Evolutionary conservation across 1,140 invertebrate genomes (phyloP).

Genomic region (Drosophila ficusphila): DNA sequence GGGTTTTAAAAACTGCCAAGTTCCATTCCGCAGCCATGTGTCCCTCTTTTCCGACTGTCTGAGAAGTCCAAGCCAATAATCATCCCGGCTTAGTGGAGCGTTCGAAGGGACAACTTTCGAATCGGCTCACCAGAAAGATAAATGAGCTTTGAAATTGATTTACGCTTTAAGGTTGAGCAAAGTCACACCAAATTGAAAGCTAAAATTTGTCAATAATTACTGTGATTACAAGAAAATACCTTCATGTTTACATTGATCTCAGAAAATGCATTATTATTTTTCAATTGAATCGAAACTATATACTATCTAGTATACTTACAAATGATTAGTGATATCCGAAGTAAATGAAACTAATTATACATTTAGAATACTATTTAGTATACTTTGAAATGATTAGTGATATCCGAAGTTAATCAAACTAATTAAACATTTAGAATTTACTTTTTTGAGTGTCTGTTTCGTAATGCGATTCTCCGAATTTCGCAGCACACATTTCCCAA

Average conservation of each 20-base stretch:
- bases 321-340: too few species aligned
- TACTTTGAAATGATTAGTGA: too few species aligned
- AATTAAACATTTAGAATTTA: background rate
- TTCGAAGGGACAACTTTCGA: slow-evolving; percentile 4
- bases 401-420: too few species aligned
- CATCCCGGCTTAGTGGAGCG: slow-evolving; percentile 14
- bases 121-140: slow-evolving; percentile 13
- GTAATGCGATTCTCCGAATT: background rate
- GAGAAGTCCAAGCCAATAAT: slow-evolving; percentile 15
- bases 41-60: slow-evolving; percentile 6
- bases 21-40: slow-evolving; percentile 5
- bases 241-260: too few species aligned
- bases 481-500: background rate
- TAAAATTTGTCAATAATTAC: too few species aligned
- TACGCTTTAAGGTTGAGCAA: background rate
- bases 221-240: too few species aligned
- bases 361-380: too few species aligned
- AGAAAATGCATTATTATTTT: too few species aligned
- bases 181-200: background rate
- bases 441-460: background rate
- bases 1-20: slow-evolving; percentile 9
- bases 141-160: slow-evolving; percentile 23
- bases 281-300: too few species aligned
- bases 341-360: too few species aligned
- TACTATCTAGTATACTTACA: too few species aligned